phyloP scores from a whole-genome alignment of 2,888 invertebrate species.

The Hypsopygia costalis region DNA sequence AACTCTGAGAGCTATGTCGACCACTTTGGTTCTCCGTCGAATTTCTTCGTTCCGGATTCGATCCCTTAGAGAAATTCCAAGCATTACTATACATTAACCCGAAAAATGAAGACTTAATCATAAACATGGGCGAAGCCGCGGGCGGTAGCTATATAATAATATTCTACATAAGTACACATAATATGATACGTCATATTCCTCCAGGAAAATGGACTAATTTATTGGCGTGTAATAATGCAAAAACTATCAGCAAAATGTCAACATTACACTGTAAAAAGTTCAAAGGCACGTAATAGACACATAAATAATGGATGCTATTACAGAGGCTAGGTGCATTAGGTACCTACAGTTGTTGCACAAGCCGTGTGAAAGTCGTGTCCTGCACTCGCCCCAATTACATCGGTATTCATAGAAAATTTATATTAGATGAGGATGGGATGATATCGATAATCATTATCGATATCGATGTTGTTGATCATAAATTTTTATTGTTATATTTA shows the following conservation, averaged over 20 bases:
- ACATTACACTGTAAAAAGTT: constrained; percentile 29
- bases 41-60: too few species aligned
- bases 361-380: constrained; percentile 69
- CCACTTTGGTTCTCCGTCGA: too few species aligned
- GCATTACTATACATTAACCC: too few species aligned
- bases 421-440: constrained; percentile 39
- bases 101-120: too few species aligned
- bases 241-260: constrained; percentile 39
- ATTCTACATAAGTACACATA: too few species aligned
- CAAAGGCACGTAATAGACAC: constrained; percentile 24
- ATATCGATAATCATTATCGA: constrained; percentile 27
- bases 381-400: constrained; percentile 62
- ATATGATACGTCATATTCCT: not conserved
- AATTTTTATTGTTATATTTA: too few species aligned
- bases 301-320: constrained; percentile 26
- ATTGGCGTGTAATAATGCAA: constrained; percentile 24
- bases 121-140: too few species aligned
- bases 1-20: too few species aligned
- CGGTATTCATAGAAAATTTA: constrained; percentile 57
- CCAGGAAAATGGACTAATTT: not conserved
- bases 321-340: constrained; percentile 30
- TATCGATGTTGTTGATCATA: constrained; percentile 22
- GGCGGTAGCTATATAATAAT: too few species aligned
- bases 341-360: constrained; percentile 37
- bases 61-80: too few species aligned